Evolutionary conservation across 2,888 invertebrate species (phyloP).

Genomic region (Sesamia inferens): DNA sequence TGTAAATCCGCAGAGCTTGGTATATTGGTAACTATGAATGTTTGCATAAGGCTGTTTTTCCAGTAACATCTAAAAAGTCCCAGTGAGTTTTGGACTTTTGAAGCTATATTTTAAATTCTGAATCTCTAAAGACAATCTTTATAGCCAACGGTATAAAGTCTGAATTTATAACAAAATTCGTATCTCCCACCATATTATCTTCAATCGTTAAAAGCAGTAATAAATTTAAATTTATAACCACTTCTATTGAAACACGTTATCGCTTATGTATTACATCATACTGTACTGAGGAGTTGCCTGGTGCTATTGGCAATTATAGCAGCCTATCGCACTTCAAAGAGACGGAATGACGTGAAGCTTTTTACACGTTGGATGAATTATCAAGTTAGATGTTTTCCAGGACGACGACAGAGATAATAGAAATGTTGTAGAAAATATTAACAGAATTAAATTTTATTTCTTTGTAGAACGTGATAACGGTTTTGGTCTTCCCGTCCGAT

Average conservation of each 20-base stretch:
- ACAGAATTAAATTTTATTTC: background rate
- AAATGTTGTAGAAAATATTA: background rate
- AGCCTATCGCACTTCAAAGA: slow-evolving; percentile 84
- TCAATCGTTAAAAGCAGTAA: slow-evolving; percentile 27
- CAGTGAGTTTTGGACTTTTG: background rate
- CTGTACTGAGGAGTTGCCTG: slow-evolving; percentile 72
- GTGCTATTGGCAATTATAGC: slow-evolving; percentile 87
- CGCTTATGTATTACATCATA: slow-evolving; percentile 58
- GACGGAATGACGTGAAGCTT: slow-evolving; percentile 73
- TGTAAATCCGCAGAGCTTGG: background rate
- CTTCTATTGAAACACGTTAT: slow-evolving; percentile 30
- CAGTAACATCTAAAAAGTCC: background rate
- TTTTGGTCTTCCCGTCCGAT: background rate
- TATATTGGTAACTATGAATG: background rate
- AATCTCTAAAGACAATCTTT: slow-evolving; percentile 15
- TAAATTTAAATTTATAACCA: slow-evolving; percentile 47
- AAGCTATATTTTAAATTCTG: slow-evolving; percentile 15
- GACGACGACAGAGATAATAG: background rate
- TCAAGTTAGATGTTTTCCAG: slow-evolving; percentile 46
- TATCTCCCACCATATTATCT: slow-evolving; percentile 22
- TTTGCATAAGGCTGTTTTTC: background rate
- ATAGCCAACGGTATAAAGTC: slow-evolving; percentile 16
- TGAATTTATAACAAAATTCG: slow-evolving; percentile 30
- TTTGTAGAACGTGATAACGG: background rate
- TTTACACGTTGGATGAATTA: slow-evolving; percentile 70